phyloP scores from a whole-genome alignment of 2,888 invertebrate genomes.

The Hemistola chrysoprasaria region DNA sequence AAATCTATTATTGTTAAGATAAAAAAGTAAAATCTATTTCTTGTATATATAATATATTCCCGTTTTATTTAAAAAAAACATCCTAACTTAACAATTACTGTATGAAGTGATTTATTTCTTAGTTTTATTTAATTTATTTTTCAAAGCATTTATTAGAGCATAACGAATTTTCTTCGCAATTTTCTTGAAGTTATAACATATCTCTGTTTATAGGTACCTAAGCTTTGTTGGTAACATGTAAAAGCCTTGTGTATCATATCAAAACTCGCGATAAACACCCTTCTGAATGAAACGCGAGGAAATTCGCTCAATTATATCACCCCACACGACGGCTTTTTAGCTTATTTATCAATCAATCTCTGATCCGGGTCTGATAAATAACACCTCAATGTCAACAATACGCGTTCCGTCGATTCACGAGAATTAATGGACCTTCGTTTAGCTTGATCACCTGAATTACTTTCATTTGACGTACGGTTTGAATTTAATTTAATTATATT shows the following conservation, averaged over 20 bases:
- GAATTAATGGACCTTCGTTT: conserved; percentile 50
- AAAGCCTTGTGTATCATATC: conserved; percentile 46
- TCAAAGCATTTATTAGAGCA: too few species aligned
- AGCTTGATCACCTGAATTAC: conserved; percentile 15
- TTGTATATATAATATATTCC: too few species aligned
- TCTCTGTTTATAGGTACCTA: background rate
- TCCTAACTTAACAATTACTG: too few species aligned
- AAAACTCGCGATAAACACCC: conserved; percentile 56
- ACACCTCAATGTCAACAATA: conserved; percentile 55
- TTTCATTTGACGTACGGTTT: too few species aligned
- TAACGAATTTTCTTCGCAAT: too few species aligned
- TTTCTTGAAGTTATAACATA: too few species aligned
- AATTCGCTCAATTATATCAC: conserved; percentile 78
- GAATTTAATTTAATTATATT: too few species aligned
- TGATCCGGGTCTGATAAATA: conserved; percentile 65
- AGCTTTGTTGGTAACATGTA: background rate
- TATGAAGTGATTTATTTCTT: too few species aligned
- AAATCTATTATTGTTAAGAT: too few species aligned
- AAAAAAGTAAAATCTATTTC: too few species aligned
- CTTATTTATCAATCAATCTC: conserved; percentile 78
- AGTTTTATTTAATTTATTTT: too few species aligned
- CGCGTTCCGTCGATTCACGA: conserved; percentile 47
- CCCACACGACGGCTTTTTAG: conserved; percentile 64
- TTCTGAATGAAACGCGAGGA: conserved; percentile 59
- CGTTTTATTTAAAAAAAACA: too few species aligned